Percentiles rank a stretch among this genome's conserved stretches.
These are phyloP conservation scores for Caenorhabditis virilis DNA, from an alignment of 2,888 invertebrate species.

Conservation along the genomic window DNA sequence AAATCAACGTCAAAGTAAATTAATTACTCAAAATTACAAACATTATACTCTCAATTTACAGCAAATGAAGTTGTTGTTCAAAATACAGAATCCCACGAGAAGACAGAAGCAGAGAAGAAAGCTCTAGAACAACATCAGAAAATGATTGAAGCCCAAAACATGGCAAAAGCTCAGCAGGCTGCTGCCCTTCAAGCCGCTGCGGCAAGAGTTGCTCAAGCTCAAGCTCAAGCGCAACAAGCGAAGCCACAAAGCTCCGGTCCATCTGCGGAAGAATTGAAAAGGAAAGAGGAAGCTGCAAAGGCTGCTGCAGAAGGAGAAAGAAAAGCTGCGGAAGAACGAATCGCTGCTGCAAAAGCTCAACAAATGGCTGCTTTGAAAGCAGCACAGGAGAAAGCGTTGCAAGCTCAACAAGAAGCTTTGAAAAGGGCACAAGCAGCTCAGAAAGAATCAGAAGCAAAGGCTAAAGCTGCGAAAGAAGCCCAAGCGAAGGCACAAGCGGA, in stretches of 20 bases:
- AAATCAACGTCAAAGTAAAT: constrained; percentile 39
- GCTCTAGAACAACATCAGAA: constrained; percentile 46
- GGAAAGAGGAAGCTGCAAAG: constrained; percentile 11
- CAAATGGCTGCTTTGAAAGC: constrained; percentile 18
- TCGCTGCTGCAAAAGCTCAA: constrained; percentile 32
- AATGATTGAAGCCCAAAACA: constrained; percentile 41
- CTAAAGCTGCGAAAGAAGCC: constrained; percentile 51
- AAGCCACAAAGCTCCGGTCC: too few relatives aligned
- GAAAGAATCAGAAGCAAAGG: constrained; percentile 51
- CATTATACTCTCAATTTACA: too few relatives aligned
- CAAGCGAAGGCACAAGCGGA: constrained; percentile 44
- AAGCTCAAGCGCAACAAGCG: constrained; percentile 18
- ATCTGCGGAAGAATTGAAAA: constrained; percentile 7
- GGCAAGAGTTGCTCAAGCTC: constrained; percentile 41
- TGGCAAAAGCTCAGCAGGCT: constrained; percentile 48
- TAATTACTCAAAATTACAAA: too few relatives aligned
- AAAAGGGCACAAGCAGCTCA: constrained; percentile 27
- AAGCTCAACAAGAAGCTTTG: constrained; percentile 29
- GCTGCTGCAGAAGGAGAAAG: constrained; percentile 13
- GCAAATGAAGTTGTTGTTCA: constrained; percentile 41
- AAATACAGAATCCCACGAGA: constrained; percentile 15
- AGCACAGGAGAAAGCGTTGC: constrained; percentile 33
- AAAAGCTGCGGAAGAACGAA: constrained; percentile 14
- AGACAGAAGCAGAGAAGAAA: constrained; percentile 40
- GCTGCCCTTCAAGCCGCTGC: constrained; percentile 51